Base-by-base conservation (phyloP, 30 jellyfish, hydroid and myxozoan species). In the Morbakka virulenta region DNA sequence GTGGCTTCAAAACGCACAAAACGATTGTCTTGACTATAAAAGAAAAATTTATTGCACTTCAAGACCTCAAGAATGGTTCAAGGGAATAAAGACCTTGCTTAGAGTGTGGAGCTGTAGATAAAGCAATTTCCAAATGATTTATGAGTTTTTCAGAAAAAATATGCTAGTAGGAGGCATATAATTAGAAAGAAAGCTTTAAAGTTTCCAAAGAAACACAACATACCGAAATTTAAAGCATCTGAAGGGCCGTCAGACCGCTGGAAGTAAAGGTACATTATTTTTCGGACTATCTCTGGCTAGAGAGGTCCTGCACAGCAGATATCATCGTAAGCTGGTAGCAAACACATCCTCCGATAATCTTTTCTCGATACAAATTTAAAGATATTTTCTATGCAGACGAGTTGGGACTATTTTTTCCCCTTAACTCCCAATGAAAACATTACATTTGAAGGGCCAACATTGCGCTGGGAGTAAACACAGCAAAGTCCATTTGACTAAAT, bases 261-360 rank as follows among this genome's bases (percentile, higher is more conserved):
- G 93, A 81, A 68, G 32, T 52, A 27, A 22, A 31, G 81, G 41
- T 30, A 80, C 64, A 48, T 80, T 49, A 28, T 41, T 32, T 80
- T 80, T 69, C 50, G 64, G 66, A 69, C 30, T 25, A 32, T 80
- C 26, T 70, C 88, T 35, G 67, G 89, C 3, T 79, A 81, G 80
- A 48, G 50, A 80, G 47, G 48, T 69, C 79, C 27, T 29, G 28
- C 51, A 81, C 87, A 24, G 21, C 68, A 30, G 88, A 81, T 34
- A 41, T 50, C 87, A 72, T 73, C 53, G 81, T 74, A 50, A 31
- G 69, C 3, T 71, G 94, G 87, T 70, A 70, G 82, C 77, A 82
- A 35, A 71, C 88, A 47, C 2, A 17, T n/a, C 65, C 33, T 2
- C 87, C 93, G 26, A 81, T 71, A 27, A 32, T 2, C 30, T 87